phyloP scores from a whole-genome alignment of 2,888 invertebrate genomes.

The Andrena minutula region DNA sequence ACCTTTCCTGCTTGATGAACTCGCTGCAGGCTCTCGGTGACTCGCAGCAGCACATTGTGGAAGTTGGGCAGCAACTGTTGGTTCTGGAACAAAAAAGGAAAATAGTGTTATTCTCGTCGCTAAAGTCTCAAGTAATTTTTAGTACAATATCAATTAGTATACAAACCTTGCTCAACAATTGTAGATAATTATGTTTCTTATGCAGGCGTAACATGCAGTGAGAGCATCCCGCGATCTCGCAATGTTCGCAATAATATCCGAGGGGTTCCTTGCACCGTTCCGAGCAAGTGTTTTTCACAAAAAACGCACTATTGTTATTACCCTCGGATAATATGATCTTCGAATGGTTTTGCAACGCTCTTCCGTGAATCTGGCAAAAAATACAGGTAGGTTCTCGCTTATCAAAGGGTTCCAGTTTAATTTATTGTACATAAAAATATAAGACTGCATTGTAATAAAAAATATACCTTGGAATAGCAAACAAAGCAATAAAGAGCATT shows the following conservation, averaged over 20 bases:
- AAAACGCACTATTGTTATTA: background rate
- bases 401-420: background rate
- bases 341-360: conserved; percentile 80
- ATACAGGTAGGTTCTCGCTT: conserved; percentile 12
- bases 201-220: conserved; percentile 84
- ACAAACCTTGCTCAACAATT: conserved; percentile 82
- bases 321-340: conserved; percentile 42
- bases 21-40: conserved; percentile 76
- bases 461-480: conserved; percentile 79
- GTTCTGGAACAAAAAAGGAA: conserved; percentile 77
- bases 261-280: conserved; percentile 65
- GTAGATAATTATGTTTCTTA: conserved; percentile 78
- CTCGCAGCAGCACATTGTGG: conserved; percentile 63
- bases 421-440: conserved; percentile 22
- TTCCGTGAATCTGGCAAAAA: conserved; percentile 81
- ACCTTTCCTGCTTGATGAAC: conserved; percentile 82
- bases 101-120: too few species aligned
- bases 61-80: conserved; percentile 73
- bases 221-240: conserved; percentile 83
- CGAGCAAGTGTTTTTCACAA: conserved; percentile 72
- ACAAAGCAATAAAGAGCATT: conserved; percentile 72
- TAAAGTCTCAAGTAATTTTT: conserved; percentile 7
- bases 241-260: conserved; percentile 84
- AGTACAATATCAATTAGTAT: background rate
- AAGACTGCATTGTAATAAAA: conserved; percentile 2